Conservation (phyloP, 2,888 invertebrate genomes). For the Sphaerophoria rueppellii region DNA sequence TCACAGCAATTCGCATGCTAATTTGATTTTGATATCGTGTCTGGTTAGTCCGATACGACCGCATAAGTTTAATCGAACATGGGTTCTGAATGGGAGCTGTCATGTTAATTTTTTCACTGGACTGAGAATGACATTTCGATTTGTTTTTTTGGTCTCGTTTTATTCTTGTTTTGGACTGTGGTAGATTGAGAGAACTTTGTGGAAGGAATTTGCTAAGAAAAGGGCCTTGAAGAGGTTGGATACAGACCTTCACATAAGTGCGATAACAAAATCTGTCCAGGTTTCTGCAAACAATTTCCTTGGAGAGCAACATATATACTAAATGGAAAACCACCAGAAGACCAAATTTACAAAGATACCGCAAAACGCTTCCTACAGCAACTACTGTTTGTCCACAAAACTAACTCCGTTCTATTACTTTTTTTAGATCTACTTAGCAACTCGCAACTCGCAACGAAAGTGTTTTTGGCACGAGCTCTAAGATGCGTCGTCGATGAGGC, state of each 20-base stretch:
- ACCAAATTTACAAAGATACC: no score
- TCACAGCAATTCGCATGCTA: conserved; percentile 60
- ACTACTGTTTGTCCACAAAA: conserved; percentile 19
- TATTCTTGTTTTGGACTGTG: neutral
- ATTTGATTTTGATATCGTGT: conserved; percentile 60
- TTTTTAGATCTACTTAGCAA: conserved; percentile 21
- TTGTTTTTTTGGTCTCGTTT: conserved; percentile 27
- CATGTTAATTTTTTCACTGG: conserved; percentile 50
- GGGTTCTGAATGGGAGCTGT: conserved; percentile 56
- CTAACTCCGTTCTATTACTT: conserved; percentile 54
- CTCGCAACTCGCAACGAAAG: conserved; percentile 64
- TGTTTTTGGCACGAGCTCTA: conserved; percentile 54
- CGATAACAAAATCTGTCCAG: no score
- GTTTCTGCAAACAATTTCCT: no score
- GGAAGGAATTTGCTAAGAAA: no score
- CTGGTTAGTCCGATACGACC: conserved; percentile 19
- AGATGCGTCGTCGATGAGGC: conserved; percentile 12
- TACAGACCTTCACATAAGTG: no score
- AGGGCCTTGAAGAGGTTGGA: no score
- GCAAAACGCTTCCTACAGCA: no score
- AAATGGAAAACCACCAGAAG: no score
- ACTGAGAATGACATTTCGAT: conserved; percentile 64
- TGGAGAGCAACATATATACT: no score
- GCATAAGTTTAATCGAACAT: conserved; percentile 48
- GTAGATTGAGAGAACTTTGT: no score